Evolutionary conservation across 2,113 vertebrate genomes (phyloP).

Genomic region (Antennarius striatus): DNA sequence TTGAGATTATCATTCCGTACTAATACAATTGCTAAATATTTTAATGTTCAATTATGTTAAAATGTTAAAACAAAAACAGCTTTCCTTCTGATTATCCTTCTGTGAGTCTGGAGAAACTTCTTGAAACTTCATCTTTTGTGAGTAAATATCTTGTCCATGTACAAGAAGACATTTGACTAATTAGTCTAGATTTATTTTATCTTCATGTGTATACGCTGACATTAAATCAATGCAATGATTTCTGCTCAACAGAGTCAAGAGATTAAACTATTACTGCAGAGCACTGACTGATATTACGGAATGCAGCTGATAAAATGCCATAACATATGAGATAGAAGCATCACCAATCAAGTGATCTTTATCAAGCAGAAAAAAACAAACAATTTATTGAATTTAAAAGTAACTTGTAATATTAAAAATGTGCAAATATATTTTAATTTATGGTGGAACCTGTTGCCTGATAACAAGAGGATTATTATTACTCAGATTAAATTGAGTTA

Average conservation of each 20-base stretch:
- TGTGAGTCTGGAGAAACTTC: not conserved
- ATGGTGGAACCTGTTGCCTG: slow-evolving; percentile 24
- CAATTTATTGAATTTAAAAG: not conserved
- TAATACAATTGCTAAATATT: too few relatives aligned
- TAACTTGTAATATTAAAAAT: slow-evolving; percentile 1
- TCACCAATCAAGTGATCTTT: slow-evolving; percentile 46
- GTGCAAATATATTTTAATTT: not conserved
- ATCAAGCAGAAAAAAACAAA: slow-evolving; percentile 18
- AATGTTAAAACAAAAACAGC: not conserved
- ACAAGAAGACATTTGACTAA: slow-evolving; percentile 9
- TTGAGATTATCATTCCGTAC: too few relatives aligned
- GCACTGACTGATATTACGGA: slow-evolving; percentile 34
- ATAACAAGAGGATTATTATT: not conserved
- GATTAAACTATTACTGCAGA: slow-evolving; percentile 17
- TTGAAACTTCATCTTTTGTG: slow-evolving; percentile 19
- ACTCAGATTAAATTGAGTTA: not conserved
- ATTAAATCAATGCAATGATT: slow-evolving; percentile 6
- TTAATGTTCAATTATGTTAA: too few relatives aligned
- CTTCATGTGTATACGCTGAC: slow-evolving; percentile 1
- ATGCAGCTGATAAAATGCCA: slow-evolving; percentile 34
- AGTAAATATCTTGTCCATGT: slow-evolving; percentile 17
- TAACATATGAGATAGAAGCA: slow-evolving; percentile 29
- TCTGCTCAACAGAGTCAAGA: slow-evolving; percentile 4
- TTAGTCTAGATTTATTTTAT: slow-evolving; percentile 5
- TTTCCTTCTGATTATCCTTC: not conserved